These are phyloP conservation scores for Enoplolaimus lenunculus DNA, from an alignment of 2,888 invertebrate species.

Conservation along the genomic window DNA sequence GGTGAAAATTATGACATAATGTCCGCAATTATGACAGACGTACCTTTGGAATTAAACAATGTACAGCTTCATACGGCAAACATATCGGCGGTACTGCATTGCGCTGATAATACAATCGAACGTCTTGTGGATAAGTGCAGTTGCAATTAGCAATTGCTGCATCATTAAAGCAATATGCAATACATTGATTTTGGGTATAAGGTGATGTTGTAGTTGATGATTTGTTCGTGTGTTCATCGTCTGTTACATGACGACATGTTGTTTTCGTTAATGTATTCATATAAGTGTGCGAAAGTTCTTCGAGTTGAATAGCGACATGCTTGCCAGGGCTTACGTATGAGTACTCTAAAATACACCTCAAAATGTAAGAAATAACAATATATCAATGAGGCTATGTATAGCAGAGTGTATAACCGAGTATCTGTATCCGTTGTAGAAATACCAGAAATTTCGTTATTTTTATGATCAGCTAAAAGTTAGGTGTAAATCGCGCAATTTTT, in stretches of 20 bases:
- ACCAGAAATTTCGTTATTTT: no score
- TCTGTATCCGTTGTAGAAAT: no score
- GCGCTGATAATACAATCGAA: background rate
- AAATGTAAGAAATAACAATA: no score
- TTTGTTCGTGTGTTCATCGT: background rate
- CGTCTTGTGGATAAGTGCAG: constrained; percentile 14
- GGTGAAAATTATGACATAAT: no score
- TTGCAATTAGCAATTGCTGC: constrained; percentile 4
- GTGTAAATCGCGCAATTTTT: no score
- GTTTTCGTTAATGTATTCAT: constrained; percentile 2
- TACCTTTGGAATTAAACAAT: constrained; percentile 3
- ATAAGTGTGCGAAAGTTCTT: constrained; percentile 7
- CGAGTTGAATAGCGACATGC: constrained; percentile 15
- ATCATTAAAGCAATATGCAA: constrained; percentile 9
- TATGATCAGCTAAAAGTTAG: no score
- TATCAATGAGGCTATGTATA: no score
- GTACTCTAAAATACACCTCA: no score
- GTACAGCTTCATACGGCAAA: constrained; percentile 1
- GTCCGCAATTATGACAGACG: no score
- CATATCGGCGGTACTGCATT: constrained; percentile 6
- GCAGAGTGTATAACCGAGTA: no score
- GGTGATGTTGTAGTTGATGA: background rate
- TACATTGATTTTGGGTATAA: constrained; percentile 15
- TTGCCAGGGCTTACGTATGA: constrained; percentile 7
- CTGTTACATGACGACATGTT: background rate